Base-by-base conservation (phyloP, 1,140 invertebrate genomes). In the Neodiprion pinetum region DNA sequence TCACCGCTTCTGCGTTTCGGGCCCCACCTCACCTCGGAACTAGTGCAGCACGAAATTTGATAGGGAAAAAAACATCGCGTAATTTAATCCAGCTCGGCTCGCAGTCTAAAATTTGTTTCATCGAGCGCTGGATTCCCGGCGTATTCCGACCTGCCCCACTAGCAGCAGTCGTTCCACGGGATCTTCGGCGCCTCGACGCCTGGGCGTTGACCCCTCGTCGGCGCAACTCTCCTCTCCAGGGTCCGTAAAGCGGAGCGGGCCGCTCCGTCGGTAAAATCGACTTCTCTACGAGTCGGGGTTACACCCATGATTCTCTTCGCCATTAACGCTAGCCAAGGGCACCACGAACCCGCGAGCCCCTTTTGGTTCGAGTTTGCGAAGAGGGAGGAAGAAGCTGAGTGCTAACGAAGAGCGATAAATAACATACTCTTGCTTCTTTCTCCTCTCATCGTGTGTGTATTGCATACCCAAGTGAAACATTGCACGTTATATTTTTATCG, bases 121-220 rank as follows among this genome's bases (percentile, higher is more conserved):
- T 61, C 11, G 5, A 12, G 11, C 3, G 53, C n/a, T 11, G 53
- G 53, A 17, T 7, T 61, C 11, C 53, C 53, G 53, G n/a, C 11
- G 53, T 17, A 17, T 61, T 61, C 78, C 83, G 87, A 88, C 86
- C 87, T 88, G 85, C 85, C 87, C 84, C 84, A 88, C 86, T 86
- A 84, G 83, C 73, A 76, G 67, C 78, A 14, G 40, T 23, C 4
- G 17, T 70, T 76, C 23, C 48, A 11, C 78, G 73, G 83, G 84
- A 86, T 85, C 84, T 85, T 82, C 72, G 87, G 86, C 86, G 87
- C 86, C 86, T 82, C 84, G 79, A 86, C 17, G 67, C 67, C 40
- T 69, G 87, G 87, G 75, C 86, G 80, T 87, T 88, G 87, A 88
- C 86, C 86, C 78, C 75, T 40, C 28, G 53, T 12, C 11, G 53